Evolutionary conservation across 2,113 vertebrate species (phyloP).

Genomic region (Calidris pugnax): DNA sequence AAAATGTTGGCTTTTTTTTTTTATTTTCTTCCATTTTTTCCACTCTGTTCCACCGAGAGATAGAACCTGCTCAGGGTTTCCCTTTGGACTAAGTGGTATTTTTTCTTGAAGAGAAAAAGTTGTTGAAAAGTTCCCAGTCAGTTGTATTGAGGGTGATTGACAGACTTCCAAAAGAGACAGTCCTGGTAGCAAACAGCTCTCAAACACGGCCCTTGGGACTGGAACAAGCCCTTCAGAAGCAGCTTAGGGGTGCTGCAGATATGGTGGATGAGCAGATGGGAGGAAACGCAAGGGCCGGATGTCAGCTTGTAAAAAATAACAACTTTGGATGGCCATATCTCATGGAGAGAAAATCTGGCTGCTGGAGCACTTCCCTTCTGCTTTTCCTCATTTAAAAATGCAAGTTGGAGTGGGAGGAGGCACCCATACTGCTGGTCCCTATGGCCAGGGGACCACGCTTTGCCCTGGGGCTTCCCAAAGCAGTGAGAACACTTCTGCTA

Average conservation of each 20-base stretch:
- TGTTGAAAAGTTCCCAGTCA: not conserved
- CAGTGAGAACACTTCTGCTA: not conserved
- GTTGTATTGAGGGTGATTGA: not conserved
- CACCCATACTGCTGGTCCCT: not conserved
- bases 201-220: rapidly evolving
- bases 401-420: not conserved
- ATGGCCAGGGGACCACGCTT: rapidly evolving
- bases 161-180: not conserved
- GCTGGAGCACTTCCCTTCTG: not conserved
- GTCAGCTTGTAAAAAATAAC: not conserved
- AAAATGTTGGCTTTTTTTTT: not conserved
- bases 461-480: not conserved
- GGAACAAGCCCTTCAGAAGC: not conserved
- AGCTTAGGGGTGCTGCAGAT: not conserved
- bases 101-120: not conserved
- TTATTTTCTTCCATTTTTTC: not conserved
- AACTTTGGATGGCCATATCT: not conserved
- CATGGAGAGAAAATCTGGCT: not conserved
- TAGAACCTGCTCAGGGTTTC: not conserved
- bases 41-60: not conserved
- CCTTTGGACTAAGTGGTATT: not conserved
- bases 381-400: not conserved
- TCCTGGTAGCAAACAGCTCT: not conserved
- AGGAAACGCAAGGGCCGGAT: not conserved
- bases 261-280: rapidly evolving